These are phyloP conservation scores for Bolinopsis microptera DNA, from an alignment of 37 sponge, comb jelly and placozoan genomes.

Conservation along the genomic window DNA sequence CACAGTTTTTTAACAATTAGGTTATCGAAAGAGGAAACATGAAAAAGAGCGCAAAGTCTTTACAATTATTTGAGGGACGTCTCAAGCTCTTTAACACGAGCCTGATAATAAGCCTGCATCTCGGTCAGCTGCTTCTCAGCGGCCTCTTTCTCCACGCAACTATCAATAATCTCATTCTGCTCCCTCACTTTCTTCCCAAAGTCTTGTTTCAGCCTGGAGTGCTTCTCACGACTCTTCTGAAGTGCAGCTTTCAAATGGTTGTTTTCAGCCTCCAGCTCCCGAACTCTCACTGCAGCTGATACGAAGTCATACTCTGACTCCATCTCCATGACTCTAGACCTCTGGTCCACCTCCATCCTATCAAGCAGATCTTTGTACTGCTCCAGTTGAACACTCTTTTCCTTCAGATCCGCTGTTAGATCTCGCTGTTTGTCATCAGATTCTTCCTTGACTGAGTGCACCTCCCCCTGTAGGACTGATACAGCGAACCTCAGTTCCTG, in stretches of 20 bases:
- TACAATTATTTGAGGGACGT: background rate
- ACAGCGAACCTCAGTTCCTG: background rate
- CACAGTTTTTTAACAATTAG: no score
- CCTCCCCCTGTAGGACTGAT: background rate
- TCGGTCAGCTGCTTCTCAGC: background rate
- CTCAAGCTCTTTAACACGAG: background rate
- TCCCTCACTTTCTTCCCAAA: slow-evolving; percentile 30
- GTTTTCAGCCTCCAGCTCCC: background rate
- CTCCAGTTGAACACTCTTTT: background rate
- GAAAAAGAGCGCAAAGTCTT: no score
- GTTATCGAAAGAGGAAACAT: no score
- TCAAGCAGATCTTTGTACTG: background rate
- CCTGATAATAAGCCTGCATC: background rate
- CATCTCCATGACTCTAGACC: background rate
- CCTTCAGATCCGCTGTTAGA: background rate
- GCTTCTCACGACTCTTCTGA: background rate
- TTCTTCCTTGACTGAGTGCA: background rate
- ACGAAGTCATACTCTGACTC: background rate
- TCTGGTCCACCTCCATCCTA: background rate
- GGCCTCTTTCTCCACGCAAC: slow-evolving; percentile 2
- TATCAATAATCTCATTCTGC: slow-evolving; percentile 34
- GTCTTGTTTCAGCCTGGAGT: background rate
- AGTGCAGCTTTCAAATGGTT: background rate
- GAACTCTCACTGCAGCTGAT: background rate
- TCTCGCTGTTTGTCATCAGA: background rate